These are phyloP conservation scores for Hemistola chrysoprasaria DNA, from an alignment of 2,888 invertebrate species.

Conservation along the genomic window DNA sequence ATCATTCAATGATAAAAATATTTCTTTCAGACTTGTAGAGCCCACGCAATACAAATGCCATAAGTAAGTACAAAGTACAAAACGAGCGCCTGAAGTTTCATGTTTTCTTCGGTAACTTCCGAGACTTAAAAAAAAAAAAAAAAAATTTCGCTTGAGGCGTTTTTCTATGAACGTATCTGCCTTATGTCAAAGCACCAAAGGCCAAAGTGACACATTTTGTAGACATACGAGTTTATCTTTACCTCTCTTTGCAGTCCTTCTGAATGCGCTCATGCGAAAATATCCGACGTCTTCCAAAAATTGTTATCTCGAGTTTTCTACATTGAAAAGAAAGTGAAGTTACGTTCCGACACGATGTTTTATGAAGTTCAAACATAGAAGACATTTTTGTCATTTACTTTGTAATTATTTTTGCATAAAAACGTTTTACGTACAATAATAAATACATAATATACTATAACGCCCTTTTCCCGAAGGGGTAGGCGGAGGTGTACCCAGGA, in stretches of 20 bases:
- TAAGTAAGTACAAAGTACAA: no score
- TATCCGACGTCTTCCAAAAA: slow-evolving; percentile 50
- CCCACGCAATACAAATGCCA: slow-evolving; percentile 44
- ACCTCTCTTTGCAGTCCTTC: slow-evolving; percentile 46
- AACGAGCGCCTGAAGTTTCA: slow-evolving; percentile 55
- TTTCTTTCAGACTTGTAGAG: no score
- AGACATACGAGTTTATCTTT: slow-evolving; percentile 37
- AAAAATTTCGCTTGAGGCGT: slow-evolving; percentile 43
- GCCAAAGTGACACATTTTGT: slow-evolving; percentile 40
- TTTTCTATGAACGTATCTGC: slow-evolving; percentile 34
- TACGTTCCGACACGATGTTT: no score
- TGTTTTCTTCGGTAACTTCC: slow-evolving; percentile 60
- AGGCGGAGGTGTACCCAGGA: no score
- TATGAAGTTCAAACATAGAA: no score
- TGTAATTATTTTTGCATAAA: no score
- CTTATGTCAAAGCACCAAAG: slow-evolving; percentile 45
- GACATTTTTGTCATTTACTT: no score
- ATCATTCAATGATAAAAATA: no score
- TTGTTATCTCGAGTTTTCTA: slow-evolving; percentile 46
- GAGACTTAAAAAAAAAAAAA: slow-evolving; percentile 46
- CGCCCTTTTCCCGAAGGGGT: no score
- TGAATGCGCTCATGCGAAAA: slow-evolving; percentile 54
- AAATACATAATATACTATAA: no score
- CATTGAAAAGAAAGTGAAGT: slow-evolving; percentile 29
- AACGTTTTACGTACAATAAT: no score